phyloP scores from a whole-genome alignment of 2,797 vertebrate species.

The Zalophus californianus region DNA sequence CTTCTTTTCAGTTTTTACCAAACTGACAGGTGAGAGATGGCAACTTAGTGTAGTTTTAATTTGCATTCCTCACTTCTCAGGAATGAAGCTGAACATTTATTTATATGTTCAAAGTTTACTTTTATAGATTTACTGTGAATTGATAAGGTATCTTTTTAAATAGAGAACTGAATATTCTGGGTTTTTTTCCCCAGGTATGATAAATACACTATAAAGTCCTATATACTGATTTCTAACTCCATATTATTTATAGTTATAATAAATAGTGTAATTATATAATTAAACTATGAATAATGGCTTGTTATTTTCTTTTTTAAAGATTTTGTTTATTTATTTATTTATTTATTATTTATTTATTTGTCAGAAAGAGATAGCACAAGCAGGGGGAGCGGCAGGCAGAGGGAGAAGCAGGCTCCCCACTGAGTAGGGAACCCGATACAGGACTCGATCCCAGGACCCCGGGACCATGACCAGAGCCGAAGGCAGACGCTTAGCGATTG shows the following conservation, averaged over 20 bases:
- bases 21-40: neutral
- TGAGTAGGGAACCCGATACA: too few species aligned
- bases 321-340: too few species aligned
- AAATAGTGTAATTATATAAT: slow-evolving; percentile 47
- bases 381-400: too few species aligned
- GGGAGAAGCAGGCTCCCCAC: too few species aligned
- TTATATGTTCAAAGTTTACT: neutral
- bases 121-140: neutral
- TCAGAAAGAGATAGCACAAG: too few species aligned
- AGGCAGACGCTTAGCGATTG: too few species aligned
- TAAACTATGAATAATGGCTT: slow-evolving; percentile 26
- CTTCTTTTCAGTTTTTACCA: neutral
- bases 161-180: neutral
- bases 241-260: neutral
- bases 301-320: neutral
- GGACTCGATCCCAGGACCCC: too few species aligned
- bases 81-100: neutral
- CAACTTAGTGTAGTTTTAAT: neutral
- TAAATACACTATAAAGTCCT: slow-evolving; percentile 14
- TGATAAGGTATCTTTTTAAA: slow-evolving; percentile 16
- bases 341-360: too few species aligned
- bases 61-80: slow-evolving; percentile 6
- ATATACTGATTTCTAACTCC: neutral
- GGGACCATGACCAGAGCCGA: too few species aligned
- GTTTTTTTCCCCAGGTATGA: neutral